Conservation (phyloP, 2,113 vertebrate genomes). For the Pterophyllum scalare region DNA sequence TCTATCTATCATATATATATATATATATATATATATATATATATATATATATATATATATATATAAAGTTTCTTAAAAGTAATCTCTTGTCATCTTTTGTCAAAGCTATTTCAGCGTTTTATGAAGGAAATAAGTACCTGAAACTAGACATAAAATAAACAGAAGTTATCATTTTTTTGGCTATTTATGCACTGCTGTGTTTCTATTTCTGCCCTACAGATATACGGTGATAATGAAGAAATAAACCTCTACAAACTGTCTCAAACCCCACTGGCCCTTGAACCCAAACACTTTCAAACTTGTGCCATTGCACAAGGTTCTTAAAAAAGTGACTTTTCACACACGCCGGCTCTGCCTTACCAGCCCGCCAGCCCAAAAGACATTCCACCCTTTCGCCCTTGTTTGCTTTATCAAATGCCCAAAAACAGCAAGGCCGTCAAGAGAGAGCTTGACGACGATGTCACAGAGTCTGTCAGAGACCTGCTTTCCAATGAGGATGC, state of each 20-base stretch:
- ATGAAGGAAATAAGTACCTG: neutral
- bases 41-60: too few species aligned
- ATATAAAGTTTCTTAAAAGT: neutral
- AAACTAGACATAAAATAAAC: neutral
- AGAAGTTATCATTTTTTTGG: neutral
- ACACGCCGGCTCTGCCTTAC: constrained; percentile 14
- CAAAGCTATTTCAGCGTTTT: constrained; percentile 4
- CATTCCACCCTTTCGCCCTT: constrained; percentile 62
- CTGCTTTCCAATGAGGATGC: constrained; percentile 96
- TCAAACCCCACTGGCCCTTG: neutral
- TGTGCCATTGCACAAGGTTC: neutral
- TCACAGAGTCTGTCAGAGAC: constrained; percentile 95
- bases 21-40: too few species aligned
- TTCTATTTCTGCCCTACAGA: constrained; percentile 59
- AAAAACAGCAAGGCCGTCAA: constrained; percentile 97
- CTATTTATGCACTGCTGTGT: neutral
- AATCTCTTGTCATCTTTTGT: neutral
- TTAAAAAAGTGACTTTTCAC: constrained; percentile 14
- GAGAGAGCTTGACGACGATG: constrained; percentile 96
- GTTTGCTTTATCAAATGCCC: constrained; percentile 90
- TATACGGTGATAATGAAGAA: constrained; percentile 77
- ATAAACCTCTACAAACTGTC: constrained; percentile 58
- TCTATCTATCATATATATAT: too few species aligned
- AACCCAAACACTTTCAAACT: constrained; percentile 3
- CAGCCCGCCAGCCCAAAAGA: constrained; percentile 53